Base-by-base conservation (phyloP, 2,888 invertebrate genomes). In the Idaea aversata region DNA sequence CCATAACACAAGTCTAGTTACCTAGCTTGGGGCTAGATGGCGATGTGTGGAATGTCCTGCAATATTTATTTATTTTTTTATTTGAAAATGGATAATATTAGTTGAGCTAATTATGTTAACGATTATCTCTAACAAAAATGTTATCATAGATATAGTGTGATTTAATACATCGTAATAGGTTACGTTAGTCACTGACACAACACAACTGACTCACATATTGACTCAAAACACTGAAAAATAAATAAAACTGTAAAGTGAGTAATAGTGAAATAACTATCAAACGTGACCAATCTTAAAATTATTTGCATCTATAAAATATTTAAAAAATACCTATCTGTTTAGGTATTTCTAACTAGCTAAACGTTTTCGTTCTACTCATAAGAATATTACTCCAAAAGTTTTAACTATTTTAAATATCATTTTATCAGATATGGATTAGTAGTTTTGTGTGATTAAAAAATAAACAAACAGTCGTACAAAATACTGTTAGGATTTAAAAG, bases 141-240 rank as follows among this genome's bases (percentile, higher is more conserved):
- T 25, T 59, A 15, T 34, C 59, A 34, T 10, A 59, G n/a, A 34
- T 25, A n/a, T 34, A 58, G 63, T 61, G 63, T 64, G 66, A 65
- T 72, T 76, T 72, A 65, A 68, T 69, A 77, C 81, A 78, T 75
- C 70, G 69, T 75, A 73, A 80, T 79, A 81, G 80, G 73, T 75
- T 69, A 79, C 72, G 69, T 89, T 87, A 90, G 86, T 91, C 90
- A 89, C 73, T 85, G 85, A 84, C 86, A 86, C 77, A 85, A 84
- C 76, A 83, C 72, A 74, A 72, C 73, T 91, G 91, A 91, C 75
- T 92, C 91, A 92, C 78, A 71, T 69, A 67, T 86, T 87, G 88
- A 88, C 81, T 89, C 87, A 85, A 90, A 90, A 86, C 82, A 83
- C 81, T 83, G 79, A 83, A 86, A 88, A 83, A 84, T 84, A 74